Conservation (phyloP, 2,113 vertebrate species). For the Eidolon helvum region DNA sequence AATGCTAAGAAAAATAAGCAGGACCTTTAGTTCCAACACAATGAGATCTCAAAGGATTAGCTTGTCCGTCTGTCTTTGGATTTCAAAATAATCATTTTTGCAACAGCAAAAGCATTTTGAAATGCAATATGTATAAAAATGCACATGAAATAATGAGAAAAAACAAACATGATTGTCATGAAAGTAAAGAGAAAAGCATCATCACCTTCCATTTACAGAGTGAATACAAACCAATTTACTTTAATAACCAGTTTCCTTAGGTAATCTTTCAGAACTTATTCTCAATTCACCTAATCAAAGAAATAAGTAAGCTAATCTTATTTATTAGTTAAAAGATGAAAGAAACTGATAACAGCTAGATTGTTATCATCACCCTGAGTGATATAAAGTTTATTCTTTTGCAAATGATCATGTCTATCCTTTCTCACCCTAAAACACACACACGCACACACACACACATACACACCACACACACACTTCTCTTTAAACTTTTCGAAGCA, state of each 20-base stretch:
- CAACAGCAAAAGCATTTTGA: not conserved
- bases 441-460: too few relatives aligned
- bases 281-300: not conserved
- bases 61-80: not conserved
- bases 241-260: not conserved
- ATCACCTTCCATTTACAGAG: not conserved
- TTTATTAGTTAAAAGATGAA: not conserved
- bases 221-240: not conserved
- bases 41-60: not conserved
- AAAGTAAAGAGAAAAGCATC: not conserved
- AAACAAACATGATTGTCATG: not conserved
- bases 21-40: not conserved
- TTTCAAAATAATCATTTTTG: not conserved
- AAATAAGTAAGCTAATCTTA: not conserved
- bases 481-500: not conserved
- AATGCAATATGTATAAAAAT: not conserved
- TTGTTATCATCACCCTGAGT: not conserved
- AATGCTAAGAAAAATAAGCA: not conserved
- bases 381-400: not conserved
- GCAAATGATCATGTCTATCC: not conserved
- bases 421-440: not conserved
- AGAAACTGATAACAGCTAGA: not conserved
- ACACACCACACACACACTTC: not conserved
- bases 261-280: not conserved
- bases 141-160: not conserved